These are phyloP conservation scores for Zingel zingel DNA, from an alignment of 2,113 vertebrate species.

Conservation along the genomic window DNA sequence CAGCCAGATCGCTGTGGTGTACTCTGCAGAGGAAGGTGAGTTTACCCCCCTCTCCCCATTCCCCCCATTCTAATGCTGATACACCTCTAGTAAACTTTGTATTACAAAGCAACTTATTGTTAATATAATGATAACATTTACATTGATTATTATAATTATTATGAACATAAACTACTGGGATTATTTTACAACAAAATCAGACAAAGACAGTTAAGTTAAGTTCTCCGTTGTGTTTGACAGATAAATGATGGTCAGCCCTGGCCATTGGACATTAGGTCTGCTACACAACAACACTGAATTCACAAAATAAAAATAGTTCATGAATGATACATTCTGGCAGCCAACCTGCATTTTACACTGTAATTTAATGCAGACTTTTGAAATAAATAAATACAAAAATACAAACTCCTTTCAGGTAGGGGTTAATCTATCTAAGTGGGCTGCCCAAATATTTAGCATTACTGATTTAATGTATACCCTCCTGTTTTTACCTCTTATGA, in stretches of 20 bases:
- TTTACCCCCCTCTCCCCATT: too few relatives aligned
- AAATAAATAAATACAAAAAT: not conserved
- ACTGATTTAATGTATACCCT: not conserved
- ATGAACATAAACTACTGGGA: not conserved
- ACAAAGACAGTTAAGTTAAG: not conserved
- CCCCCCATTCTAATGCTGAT: not conserved
- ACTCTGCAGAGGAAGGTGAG: conserved; percentile 96
- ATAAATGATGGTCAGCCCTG: not conserved
- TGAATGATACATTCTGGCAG: not conserved
- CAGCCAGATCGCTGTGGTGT: conserved; percentile 90
- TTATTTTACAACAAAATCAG: not conserved
- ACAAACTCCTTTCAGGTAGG: too few relatives aligned
- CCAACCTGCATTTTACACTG: not conserved
- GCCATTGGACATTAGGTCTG: not conserved
- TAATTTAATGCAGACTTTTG: not conserved
- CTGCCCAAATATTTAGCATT: not conserved
- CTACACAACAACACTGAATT: not conserved
- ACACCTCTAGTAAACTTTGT: not conserved
- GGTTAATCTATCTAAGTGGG: too few relatives aligned
- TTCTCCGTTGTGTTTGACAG: not conserved
- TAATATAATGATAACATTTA: not conserved
- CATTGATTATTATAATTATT: not conserved
- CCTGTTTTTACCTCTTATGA: too few relatives aligned
- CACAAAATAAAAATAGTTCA: not conserved
- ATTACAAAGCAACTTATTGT: not conserved